Conservation (phyloP, 2,888 invertebrate species). For the Cybosia mesomella region DNA sequence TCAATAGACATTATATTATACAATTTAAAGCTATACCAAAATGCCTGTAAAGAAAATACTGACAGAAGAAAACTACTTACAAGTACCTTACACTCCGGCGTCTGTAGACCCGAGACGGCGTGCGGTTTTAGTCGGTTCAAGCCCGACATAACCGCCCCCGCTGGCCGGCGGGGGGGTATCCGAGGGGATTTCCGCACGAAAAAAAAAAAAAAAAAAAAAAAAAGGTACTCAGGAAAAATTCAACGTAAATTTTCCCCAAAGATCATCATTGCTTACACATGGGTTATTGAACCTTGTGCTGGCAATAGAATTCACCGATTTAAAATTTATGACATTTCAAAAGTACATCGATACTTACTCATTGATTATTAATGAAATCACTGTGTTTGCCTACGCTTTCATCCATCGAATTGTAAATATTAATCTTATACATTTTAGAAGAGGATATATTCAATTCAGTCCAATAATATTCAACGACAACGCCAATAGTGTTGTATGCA, state of each 20-base stretch:
- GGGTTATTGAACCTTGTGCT: slow-evolving; percentile 10
- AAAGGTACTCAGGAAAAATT: not conserved
- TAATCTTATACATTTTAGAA: slow-evolving; percentile 11
- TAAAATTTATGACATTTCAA: not conserved
- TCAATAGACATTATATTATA: not conserved
- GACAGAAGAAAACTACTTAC: too few relatives aligned
- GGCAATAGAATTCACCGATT: slow-evolving; percentile 15
- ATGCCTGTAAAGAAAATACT: too few relatives aligned
- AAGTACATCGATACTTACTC: slow-evolving; percentile 19
- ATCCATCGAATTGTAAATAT: slow-evolving; percentile 14
- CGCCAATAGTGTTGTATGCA: not conserved
- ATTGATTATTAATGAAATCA: slow-evolving; percentile 15
- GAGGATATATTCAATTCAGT: not conserved
- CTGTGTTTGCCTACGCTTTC: slow-evolving; percentile 15
- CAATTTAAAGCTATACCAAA: not conserved
- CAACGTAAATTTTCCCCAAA: slow-evolving; percentile 6
- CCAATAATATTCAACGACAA: not conserved
- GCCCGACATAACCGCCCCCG: too few relatives aligned
- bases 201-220: too few relatives aligned
- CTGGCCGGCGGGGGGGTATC: too few relatives aligned
- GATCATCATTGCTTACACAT: not conserved
- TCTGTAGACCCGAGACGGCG: too few relatives aligned
- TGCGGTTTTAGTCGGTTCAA: too few relatives aligned
- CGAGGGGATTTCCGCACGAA: too few relatives aligned
- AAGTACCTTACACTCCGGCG: too few relatives aligned